Evolutionary conservation across 2,113 vertebrate genomes (phyloP).

Genomic region (Salvator merianae): DNA sequence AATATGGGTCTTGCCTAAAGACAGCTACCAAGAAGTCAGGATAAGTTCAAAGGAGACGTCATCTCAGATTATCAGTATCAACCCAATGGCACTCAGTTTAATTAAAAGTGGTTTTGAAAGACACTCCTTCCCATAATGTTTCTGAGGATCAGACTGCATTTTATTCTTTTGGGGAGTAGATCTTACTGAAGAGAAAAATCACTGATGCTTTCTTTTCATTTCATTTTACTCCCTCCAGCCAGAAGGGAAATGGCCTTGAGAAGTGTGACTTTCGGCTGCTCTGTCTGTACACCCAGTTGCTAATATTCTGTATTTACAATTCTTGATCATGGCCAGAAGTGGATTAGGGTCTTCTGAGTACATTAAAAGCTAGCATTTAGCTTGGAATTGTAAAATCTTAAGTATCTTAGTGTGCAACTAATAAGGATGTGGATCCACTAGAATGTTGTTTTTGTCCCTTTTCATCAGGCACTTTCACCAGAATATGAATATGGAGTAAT

Average conservation of each 20-base stretch:
- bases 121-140: background rate
- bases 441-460: background rate
- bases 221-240: background rate
- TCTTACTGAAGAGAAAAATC: constrained; percentile 21
- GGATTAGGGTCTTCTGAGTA: constrained; percentile 41
- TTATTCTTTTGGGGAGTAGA: constrained; percentile 10
- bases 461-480: constrained; percentile 43
- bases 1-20: background rate
- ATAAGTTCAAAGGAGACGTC: background rate
- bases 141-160: background rate
- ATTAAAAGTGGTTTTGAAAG: constrained; percentile 24
- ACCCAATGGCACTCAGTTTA: background rate
- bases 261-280: constrained; percentile 11
- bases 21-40: background rate
- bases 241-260: constrained; percentile 28
- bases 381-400: too few species aligned
- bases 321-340: constrained; percentile 48
- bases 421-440: constrained; percentile 15
- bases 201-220: constrained; percentile 25
- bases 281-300: background rate
- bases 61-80: background rate
- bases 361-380: too few species aligned
- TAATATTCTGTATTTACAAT: constrained; percentile 50
- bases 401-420: background rate
- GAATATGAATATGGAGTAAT: background rate